Evolutionary conservation across 37 sponge, comb jelly and placozoan species (phyloP).

Genomic region (Spongia lamella): DNA sequence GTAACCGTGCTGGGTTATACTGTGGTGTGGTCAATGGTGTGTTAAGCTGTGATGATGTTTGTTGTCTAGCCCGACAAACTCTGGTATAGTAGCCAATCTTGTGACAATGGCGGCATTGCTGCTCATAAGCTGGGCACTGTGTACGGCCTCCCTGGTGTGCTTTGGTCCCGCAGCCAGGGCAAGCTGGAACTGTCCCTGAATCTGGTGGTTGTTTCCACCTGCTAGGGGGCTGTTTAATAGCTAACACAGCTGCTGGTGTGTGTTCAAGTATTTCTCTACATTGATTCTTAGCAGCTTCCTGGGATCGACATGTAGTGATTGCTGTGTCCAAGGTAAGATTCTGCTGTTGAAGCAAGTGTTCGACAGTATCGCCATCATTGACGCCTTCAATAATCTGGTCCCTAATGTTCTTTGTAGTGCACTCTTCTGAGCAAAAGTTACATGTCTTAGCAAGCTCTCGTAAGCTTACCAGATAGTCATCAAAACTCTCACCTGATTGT

Average conservation of each 20-base stretch:
- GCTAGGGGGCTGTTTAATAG: too few species aligned
- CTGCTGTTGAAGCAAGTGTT: neutral
- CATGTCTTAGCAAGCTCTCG: slow-evolving; percentile 37
- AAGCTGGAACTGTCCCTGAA: too few species aligned
- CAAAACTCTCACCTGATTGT: slow-evolving; percentile 30
- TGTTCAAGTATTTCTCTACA: slow-evolving; percentile 28
- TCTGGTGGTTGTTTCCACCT: too few species aligned
- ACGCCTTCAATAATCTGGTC: slow-evolving; percentile 39
- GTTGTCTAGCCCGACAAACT: slow-evolving; percentile 9
- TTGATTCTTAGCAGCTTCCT: slow-evolving; percentile 30
- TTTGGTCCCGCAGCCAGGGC: slow-evolving; percentile 36
- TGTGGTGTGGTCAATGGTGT: too few species aligned
- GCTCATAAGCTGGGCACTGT: slow-evolving; percentile 19
- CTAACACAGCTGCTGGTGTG: too few species aligned
- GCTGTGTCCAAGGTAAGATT: slow-evolving; percentile 21
- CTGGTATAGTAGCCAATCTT: slow-evolving; percentile 28
- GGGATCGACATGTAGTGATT: slow-evolving; percentile 16
- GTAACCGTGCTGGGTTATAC: too few species aligned
- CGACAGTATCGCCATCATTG: slow-evolving; percentile 10
- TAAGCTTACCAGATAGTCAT: slow-evolving; percentile 26
- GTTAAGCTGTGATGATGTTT: too few species aligned
- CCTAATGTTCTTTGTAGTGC: slow-evolving; percentile 18
- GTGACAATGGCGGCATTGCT: slow-evolving; percentile 27
- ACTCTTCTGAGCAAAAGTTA: slow-evolving; percentile 32
- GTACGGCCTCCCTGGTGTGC: slow-evolving; percentile 24